phyloP scores from a whole-genome alignment of 1,140 invertebrate genomes.

The Cyrtorhinus lividipennis region DNA sequence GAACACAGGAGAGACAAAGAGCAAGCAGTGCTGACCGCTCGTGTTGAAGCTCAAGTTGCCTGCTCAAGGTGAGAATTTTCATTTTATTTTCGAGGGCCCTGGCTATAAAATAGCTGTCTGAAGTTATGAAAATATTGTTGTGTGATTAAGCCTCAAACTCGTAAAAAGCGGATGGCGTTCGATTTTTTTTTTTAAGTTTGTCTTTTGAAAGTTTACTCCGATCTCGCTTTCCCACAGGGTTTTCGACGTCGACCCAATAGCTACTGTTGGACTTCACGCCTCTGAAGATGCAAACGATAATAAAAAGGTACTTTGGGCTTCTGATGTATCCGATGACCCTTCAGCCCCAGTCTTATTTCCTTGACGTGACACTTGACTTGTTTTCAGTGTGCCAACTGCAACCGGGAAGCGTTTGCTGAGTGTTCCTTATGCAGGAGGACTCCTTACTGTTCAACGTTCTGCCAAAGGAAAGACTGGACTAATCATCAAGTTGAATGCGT shows the following conservation, averaged over 20 bases:
- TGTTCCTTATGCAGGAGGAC: constrained; percentile 69
- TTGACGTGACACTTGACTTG: constrained; percentile 19
- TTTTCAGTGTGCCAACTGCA: constrained; percentile 68
- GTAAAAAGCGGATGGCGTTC: too few relatives aligned
- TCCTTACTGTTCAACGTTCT: constrained; percentile 74
- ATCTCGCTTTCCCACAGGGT: too few relatives aligned
- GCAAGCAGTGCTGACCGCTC: constrained; percentile 46
- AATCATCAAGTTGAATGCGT: constrained; percentile 72
- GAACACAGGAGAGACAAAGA: constrained; percentile 39
- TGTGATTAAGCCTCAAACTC: too few relatives aligned
- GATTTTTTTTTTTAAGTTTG: constrained; percentile 6
- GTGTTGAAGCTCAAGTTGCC: constrained; percentile 42
- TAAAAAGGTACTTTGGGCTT: constrained; percentile 27
- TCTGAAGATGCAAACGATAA: constrained; percentile 29
- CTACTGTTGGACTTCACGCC: constrained; percentile 38
- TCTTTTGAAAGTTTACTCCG: constrained; percentile 22
- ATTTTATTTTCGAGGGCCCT: too few relatives aligned
- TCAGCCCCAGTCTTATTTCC: background rate
- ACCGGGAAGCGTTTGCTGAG: constrained; percentile 66
- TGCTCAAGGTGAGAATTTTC: constrained; percentile 22
- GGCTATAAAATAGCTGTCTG: too few relatives aligned
- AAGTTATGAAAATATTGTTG: too few relatives aligned
- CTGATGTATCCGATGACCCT: constrained; percentile 29
- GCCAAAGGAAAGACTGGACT: constrained; percentile 74
- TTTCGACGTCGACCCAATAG: constrained; percentile 33